phyloP scores from a whole-genome alignment of 2,113 vertebrate species.

The Columba livia region DNA sequence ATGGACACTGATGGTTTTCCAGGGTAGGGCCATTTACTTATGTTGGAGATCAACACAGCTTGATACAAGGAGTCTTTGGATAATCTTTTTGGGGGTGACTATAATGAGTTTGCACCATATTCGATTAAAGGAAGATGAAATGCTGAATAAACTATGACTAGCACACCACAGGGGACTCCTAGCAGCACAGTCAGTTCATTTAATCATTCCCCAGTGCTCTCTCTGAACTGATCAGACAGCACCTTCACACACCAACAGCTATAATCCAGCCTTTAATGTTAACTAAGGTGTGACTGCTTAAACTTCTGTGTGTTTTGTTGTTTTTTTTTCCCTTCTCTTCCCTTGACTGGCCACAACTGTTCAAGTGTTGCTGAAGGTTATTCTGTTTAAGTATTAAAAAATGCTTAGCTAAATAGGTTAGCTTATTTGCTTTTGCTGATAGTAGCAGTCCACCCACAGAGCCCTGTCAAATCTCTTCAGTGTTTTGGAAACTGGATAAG shows the following conservation, averaged over 20 bases:
- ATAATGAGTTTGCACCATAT: background rate
- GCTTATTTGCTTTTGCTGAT: conserved; percentile 79
- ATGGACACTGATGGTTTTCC: background rate
- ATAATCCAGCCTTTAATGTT: conserved; percentile 2
- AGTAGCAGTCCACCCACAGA: conserved; percentile 74
- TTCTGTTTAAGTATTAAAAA: conserved; percentile 69
- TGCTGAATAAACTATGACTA: background rate
- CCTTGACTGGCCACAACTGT: conserved; percentile 18
- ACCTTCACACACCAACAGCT: background rate
- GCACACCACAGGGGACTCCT: background rate
- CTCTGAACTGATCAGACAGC: background rate
- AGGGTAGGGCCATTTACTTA: background rate
- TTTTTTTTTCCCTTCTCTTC: background rate
- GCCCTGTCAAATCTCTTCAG: conserved; percentile 68
- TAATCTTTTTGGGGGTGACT: background rate
- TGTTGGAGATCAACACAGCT: background rate
- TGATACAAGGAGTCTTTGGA: background rate
- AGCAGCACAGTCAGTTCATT: background rate
- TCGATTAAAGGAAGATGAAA: background rate
- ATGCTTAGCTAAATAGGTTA: conserved; percentile 68
- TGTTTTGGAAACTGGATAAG: conserved; percentile 81
- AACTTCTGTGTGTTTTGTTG: background rate
- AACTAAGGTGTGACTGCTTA: conserved; percentile 2
- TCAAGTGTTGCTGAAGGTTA: conserved; percentile 43
- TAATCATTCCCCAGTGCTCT: background rate